Conservation (phyloP, 2,888 invertebrate species). For the Eumacrocentrus americanus region DNA sequence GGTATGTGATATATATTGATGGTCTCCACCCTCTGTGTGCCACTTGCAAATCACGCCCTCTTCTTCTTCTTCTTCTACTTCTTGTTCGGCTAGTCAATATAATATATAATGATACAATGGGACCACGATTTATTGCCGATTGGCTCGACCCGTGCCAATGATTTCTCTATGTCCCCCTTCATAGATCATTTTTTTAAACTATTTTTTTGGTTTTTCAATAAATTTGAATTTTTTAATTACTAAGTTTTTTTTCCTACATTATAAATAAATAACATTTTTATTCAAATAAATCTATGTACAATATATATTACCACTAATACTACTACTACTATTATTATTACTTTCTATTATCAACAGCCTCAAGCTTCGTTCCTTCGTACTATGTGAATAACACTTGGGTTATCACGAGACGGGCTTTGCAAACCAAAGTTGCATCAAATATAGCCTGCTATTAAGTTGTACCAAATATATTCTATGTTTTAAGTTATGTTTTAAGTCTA, state of each 20-base stretch:
- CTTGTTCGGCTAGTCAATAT: not conserved
- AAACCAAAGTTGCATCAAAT: too few species aligned
- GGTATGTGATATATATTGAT: slow-evolving; percentile 18
- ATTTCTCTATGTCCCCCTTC: slow-evolving; percentile 6
- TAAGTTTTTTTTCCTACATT: not conserved
- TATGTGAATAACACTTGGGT: not conserved
- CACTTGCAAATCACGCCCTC: slow-evolving; percentile 38
- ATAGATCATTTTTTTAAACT: too few species aligned
- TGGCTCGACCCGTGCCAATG: slow-evolving; percentile 29
- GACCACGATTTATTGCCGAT: slow-evolving; percentile 33
- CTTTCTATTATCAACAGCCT: too few species aligned
- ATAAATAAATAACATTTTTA: not conserved
- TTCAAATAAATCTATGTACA: not conserved
- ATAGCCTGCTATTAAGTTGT: too few species aligned
- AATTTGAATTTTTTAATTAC: not conserved
- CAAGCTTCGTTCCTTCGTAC: not conserved
- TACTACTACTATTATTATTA: not conserved
- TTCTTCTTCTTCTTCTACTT: slow-evolving; percentile 17
- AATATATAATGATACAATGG: slow-evolving; percentile 27
- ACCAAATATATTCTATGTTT: too few species aligned
- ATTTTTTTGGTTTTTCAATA: slow-evolving; percentile 2
- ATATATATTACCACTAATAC: not conserved
- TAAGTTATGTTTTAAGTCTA: too few species aligned
- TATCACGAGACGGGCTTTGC: too few species aligned
- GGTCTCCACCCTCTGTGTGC: slow-evolving; percentile 11